Conservation (phyloP, 2,888 invertebrate species). For the Eristalinus sepulchralis region DNA sequence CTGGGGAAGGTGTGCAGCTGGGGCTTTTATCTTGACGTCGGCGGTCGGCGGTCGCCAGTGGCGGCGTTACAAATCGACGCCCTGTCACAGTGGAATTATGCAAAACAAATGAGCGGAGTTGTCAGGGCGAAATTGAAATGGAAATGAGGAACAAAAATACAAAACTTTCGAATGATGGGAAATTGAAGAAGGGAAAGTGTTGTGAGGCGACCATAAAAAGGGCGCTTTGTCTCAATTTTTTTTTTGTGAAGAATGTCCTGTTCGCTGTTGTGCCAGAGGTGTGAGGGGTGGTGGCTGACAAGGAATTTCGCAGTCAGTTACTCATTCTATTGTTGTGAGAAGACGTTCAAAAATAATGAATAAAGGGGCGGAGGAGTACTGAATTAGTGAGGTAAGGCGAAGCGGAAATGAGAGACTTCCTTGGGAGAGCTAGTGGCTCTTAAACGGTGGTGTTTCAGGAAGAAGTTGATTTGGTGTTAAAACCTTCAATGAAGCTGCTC, state of each 20-base stretch:
- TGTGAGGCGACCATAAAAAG: background rate
- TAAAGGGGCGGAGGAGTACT: no score
- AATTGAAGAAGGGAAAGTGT: background rate
- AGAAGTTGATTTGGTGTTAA: no score
- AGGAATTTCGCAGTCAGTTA: background rate
- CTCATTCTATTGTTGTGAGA: background rate
- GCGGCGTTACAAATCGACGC: slow-evolving; percentile 26
- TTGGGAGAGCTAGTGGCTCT: no score
- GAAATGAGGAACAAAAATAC: background rate
- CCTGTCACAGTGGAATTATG: slow-evolving; percentile 38
- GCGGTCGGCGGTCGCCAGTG: background rate
- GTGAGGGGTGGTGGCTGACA: background rate
- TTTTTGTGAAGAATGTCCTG: background rate
- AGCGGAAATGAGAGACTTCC: no score
- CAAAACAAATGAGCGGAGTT: slow-evolving; percentile 31
- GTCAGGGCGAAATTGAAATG: slow-evolving; percentile 19
- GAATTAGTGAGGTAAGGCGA: background rate
- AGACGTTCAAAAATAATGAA: background rate
- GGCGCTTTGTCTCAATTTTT: background rate
- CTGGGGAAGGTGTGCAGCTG: slow-evolving; percentile 8
- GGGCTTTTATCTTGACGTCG: slow-evolving; percentile 8
- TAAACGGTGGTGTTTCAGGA: no score
- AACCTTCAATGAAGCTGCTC: no score
- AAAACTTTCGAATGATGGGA: slow-evolving; percentile 2
- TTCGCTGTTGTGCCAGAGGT: background rate